Conservation (phyloP, 2,888 invertebrate species). For the Empis stercorea region DNA sequence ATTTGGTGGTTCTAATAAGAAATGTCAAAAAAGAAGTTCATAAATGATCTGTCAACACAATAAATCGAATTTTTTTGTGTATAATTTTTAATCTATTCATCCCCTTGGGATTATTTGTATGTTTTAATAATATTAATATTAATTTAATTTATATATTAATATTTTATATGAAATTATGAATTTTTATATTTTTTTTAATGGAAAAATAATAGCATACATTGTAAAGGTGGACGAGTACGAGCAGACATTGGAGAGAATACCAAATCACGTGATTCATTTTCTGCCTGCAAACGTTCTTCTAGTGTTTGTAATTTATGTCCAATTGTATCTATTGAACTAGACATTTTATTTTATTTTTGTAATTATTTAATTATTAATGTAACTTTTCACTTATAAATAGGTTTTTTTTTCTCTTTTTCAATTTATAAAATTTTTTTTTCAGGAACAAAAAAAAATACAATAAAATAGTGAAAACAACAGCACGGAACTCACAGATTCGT, state of each 20-base stretch:
- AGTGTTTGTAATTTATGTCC: constrained; percentile 60
- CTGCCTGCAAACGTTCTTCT: constrained; percentile 58
- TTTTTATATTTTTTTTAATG: neutral
- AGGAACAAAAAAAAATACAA: too few species aligned
- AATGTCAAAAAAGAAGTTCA: neutral
- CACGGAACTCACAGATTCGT: too few species aligned
- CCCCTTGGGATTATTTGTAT: neutral
- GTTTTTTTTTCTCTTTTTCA: too few species aligned
- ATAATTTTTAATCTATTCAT: neutral
- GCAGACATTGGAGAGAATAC: constrained; percentile 24
- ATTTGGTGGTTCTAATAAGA: neutral
- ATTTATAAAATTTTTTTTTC: too few species aligned
- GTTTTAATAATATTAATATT: too few species aligned
- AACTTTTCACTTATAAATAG: too few species aligned
- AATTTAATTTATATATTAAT: too few species aligned
- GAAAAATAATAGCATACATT: constrained; percentile 13
- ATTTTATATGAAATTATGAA: neutral
- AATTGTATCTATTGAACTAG: constrained; percentile 55
- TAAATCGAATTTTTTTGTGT: too few species aligned
- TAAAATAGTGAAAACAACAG: too few species aligned
- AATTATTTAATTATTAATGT: neutral
- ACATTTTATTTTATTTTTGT: too few species aligned
- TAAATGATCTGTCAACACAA: too few species aligned
- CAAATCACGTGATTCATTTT: constrained; percentile 36
- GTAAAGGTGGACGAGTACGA: constrained; percentile 29